Base-by-base conservation (phyloP, 35 echinoderm and acorn worm genomes). In the Apostichopus japonicus region DNA sequence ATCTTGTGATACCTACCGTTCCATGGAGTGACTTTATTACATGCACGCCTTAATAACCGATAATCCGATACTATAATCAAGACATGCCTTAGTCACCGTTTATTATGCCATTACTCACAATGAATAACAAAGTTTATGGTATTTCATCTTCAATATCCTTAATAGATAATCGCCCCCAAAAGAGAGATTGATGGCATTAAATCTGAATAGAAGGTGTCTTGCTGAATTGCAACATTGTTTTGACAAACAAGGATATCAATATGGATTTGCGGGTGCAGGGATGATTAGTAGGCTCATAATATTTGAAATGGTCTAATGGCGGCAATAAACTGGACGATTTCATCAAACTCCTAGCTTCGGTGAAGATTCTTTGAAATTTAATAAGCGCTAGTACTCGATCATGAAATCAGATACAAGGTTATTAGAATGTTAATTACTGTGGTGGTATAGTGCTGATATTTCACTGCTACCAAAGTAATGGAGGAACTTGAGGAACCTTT, bases 301-400 rank as follows among this genome's bases (percentile, higher is more conserved):
- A 75, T n/a, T 75, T 75, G 71, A 21, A 75, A 75, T 19, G 71
- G 71, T 75, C 71, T 75, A 75, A 75, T 75, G 71, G 22, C 17
- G 71, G 71, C 17, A 15, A 75, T 75, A 75, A 75, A 75, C 21
- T 75, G 71, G 15, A 15, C 71, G 14, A 75, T 19, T 19, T 75
- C 71, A 75, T 75, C 22, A 75, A 75, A 75, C 17, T 19, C 21
- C 15, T 14, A 19, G 17, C 13, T 14, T 75, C 71, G 22, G 71
- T 19, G 71, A 24, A 75, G 71, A 75, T 75, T 19, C 71, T 75
- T 75, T 75, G 71, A 75, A 75, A 75, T 75, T 75, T n/a, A 19
- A n/a, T 75, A 75, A 21, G 15, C 71, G n/a, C 15, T 75, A n/a
- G 15, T 75, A 23, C n/a, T 75, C 71, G 22, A 75, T 75, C 71